Evolutionary conservation across 2,888 invertebrate species (phyloP).

Genomic region (Drosophila multiciliata): DNA sequence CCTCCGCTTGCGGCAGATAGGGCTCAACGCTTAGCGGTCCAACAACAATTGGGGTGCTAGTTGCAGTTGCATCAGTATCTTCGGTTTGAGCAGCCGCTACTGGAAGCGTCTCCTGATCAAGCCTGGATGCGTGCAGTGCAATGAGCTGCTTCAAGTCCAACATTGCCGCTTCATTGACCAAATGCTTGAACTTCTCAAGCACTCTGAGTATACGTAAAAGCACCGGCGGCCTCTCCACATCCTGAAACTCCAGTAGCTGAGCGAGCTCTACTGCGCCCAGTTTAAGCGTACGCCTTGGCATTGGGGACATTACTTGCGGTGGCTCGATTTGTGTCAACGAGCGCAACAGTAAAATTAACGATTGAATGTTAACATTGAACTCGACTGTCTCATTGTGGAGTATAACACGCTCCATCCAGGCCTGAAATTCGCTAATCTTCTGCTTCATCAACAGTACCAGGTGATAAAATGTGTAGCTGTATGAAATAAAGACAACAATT

Average conservation of each 20-base stretch:
- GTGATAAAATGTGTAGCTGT: constrained; percentile 83
- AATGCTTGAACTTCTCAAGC: constrained; percentile 70
- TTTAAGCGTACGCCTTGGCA: constrained; percentile 87
- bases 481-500: constrained; percentile 46
- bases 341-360: constrained; percentile 86
- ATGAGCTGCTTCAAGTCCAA: constrained; percentile 67
- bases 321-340: constrained; percentile 83
- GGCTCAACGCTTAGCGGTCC: constrained; percentile 72
- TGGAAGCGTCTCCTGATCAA: constrained; percentile 49
- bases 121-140: constrained; percentile 48
- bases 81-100: constrained; percentile 26
- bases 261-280: constrained; percentile 88
- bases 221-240: constrained; percentile 71
- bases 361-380: constrained; percentile 78
- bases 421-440: constrained; percentile 81
- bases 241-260: constrained; percentile 81
- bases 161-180: constrained; percentile 71
- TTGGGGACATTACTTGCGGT: constrained; percentile 83
- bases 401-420: constrained; percentile 85
- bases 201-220: constrained; percentile 75
- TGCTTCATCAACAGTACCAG: constrained; percentile 77
- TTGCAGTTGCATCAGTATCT: constrained; percentile 38
- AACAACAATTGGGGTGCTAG: not conserved
- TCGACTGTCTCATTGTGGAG: constrained; percentile 85
- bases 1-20: constrained; percentile 84